phyloP scores from a whole-genome alignment of 2,113 vertebrate species.

The Lagenorhynchus albirostris region DNA sequence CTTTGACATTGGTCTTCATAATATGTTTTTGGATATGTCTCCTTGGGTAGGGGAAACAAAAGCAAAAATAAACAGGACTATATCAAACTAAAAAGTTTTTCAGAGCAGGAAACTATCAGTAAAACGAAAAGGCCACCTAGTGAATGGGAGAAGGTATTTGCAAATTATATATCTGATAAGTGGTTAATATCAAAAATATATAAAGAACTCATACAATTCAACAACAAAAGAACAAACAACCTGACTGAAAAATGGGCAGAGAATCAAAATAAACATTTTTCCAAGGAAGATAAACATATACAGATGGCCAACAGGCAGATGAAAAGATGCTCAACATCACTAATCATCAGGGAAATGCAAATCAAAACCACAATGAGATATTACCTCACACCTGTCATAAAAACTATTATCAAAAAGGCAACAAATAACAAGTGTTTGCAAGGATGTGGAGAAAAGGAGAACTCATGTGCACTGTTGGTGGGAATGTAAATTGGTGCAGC shows the following conservation, averaged over 20 bases:
- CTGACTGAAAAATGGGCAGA: not conserved
- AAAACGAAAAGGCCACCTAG: not conserved
- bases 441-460: not conserved
- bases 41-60: not conserved
- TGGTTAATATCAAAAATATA: not conserved
- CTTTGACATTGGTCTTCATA: not conserved
- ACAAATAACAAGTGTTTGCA: not conserved
- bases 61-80: not conserved
- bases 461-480: not conserved
- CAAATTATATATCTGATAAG: not conserved
- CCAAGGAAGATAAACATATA: not conserved
- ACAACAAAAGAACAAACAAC: not conserved
- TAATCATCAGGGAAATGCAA: not conserved
- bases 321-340: not conserved
- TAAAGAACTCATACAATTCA: not conserved
- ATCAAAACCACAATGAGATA: not conserved
- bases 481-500: not conserved
- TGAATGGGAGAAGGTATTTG: not conserved
- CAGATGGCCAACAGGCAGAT: not conserved
- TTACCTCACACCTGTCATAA: not conserved
- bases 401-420: not conserved
- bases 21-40: not conserved
- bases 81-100: not conserved
- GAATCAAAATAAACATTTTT: not conserved
- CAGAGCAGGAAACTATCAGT: not conserved